Evolutionary conservation across 1,140 invertebrate species (phyloP), one percentile per base, ranked within the genome.

Genomic region (Leptinotarsa defecta): DNA sequence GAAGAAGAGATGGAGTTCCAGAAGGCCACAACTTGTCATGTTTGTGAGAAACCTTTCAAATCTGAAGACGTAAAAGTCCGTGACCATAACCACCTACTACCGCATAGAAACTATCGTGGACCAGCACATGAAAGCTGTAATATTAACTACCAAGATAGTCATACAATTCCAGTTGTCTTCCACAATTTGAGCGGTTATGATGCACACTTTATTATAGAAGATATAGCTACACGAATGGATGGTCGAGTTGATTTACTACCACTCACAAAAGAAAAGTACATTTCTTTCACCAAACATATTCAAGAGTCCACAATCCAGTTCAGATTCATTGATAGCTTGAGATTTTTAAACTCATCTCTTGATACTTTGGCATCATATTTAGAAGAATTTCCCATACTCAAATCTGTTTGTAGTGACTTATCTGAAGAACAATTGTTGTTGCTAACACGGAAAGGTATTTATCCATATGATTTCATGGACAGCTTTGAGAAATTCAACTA

Each of bases 51-150:
- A 62, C 67, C 80, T 74, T 48, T 71, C 48, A 24, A 11, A 8
- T 4, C 1, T 5, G 68, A 20, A 13, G 62, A 71, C 24, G 27
- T 34, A n/a, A 65, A 65, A 27, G 67, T 69, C 22, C 61, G 48
- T 43, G 69, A 76, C 22, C 74, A 76, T 71, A 63, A 48, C 65
- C 83, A 85, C 76, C 76, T 83, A 13, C 84, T 17, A 17, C 5
- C n/a, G 4, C 48, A 78, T 13, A 81, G 75, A 17, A 62, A 77
- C 68, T 83, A 81, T 79, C 74, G 84, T 3, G 62, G 75, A 70
- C 79, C 81, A 19, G 83, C 83, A 1, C 83, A 86, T 79, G 71
- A 79, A 13, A 19, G 52, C 8, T 86, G 84, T 73, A 87, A 86
- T 78, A 34, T 86, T 27, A 79, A 84, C 69, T 85, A 81, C 79